These are phyloP conservation scores for Phymanthus crucifer DNA, from an alignment of 92 coral and sea anemone species.

Conservation along the genomic window DNA sequence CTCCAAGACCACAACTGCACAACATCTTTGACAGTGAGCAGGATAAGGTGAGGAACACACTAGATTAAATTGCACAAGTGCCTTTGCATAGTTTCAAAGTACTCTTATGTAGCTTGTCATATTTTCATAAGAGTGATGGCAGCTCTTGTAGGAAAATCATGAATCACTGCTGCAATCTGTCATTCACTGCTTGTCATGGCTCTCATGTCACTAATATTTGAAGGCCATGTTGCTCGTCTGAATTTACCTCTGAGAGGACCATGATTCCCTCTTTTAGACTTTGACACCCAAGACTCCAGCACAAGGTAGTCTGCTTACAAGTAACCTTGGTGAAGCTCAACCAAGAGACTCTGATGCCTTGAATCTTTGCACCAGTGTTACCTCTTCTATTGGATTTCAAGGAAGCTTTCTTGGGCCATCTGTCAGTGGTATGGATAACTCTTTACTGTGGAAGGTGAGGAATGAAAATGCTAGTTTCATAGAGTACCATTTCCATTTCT, in stretches of 20 bases:
- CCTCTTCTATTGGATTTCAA: constrained; percentile 12
- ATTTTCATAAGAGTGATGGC: too few species aligned
- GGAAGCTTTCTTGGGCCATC: neutral
- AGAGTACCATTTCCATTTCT: too few species aligned
- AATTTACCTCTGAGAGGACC: too few species aligned
- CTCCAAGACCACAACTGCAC: constrained; percentile 34
- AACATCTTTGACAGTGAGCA: constrained; percentile 17
- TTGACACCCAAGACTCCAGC: constrained; percentile 33
- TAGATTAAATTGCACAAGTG: too few species aligned
- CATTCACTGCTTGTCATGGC: too few species aligned
- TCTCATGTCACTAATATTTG: too few species aligned
- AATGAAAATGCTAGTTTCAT: too few species aligned
- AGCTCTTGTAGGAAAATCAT: too few species aligned
- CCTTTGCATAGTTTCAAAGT: too few species aligned
- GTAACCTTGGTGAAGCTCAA: neutral
- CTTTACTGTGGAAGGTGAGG: constrained; percentile 84
- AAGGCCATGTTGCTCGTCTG: too few species aligned
- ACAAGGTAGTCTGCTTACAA: neutral
- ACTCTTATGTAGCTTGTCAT: too few species aligned
- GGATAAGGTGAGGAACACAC: constrained; percentile 33
- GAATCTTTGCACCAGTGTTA: neutral
- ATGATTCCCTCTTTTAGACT: constrained; percentile 7
- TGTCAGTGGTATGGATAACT: constrained; percentile 41
- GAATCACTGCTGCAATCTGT: too few species aligned
- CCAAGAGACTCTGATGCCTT: constrained; percentile 8